Evolutionary conservation across 1,140 invertebrate genomes (phyloP).

Genomic region (Trichogramma pretiosum): DNA sequence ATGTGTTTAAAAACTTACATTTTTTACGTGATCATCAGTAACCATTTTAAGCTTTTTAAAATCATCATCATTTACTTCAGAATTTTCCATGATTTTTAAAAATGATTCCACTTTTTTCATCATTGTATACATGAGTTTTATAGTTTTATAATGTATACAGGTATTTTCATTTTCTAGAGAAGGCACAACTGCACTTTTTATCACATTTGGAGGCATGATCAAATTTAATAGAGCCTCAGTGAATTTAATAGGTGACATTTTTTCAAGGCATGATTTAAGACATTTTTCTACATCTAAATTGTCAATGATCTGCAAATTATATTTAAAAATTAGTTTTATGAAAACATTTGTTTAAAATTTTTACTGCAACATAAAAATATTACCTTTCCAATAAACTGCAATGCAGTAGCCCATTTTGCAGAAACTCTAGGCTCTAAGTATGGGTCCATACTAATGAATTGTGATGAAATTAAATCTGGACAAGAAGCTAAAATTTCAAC

Average conservation of each 20-base stretch:
- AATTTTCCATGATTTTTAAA: conserved; percentile 18
- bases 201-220: conserved; percentile 25
- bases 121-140: conserved; percentile 30
- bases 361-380: too few species aligned
- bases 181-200: conserved; percentile 29
- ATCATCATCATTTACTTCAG: conserved; percentile 15
- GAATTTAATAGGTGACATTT: conserved; percentile 28
- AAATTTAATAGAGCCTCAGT: conserved; percentile 27
- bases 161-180: conserved; percentile 27
- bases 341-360: too few species aligned
- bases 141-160: conserved; percentile 28
- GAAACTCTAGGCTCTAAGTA: conserved; percentile 52
- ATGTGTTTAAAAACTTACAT: conserved; percentile 22
- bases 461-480: conserved; percentile 60
- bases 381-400: conserved; percentile 48
- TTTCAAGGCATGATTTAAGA: conserved; percentile 22
- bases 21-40: conserved; percentile 25
- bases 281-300: conserved; percentile 26
- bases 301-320: conserved; percentile 26
- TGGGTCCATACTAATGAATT: conserved; percentile 51
- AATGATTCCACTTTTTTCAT: conserved; percentile 26
- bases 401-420: conserved; percentile 48
- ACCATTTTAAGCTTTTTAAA: conserved; percentile 18
- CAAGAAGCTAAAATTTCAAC: conserved; percentile 57
- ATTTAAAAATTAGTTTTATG: conserved; percentile 1